Percentiles rank a stretch among this genome's conserved stretches.
Conservation (phyloP, 2,797 vertebrate genomes). For the Margarornis squamiger region DNA sequence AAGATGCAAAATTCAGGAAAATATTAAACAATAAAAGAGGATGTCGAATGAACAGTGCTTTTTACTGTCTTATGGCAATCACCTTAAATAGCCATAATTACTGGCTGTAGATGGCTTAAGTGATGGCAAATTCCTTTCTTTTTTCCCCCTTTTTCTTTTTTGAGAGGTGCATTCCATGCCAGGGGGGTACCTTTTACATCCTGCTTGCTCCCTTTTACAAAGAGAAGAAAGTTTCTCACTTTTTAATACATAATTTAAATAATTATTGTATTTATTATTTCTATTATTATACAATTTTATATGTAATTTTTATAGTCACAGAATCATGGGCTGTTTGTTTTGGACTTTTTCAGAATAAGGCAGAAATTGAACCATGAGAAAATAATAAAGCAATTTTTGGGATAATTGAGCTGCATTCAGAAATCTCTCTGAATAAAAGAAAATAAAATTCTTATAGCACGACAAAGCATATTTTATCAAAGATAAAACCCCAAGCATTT, state of each 20-base stretch:
- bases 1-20: constrained; percentile 24
- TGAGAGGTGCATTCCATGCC: not conserved
- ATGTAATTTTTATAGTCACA: not conserved
- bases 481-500: not conserved
- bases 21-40: constrained; percentile 13
- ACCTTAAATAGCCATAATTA: not conserved
- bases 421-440: not conserved
- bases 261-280: too few species aligned
- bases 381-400: not conserved
- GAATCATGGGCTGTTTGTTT: not conserved
- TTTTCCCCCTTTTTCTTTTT: accelerated
- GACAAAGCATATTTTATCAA: not conserved
- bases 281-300: not conserved
- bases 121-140: not conserved
- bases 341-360: not conserved
- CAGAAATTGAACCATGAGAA: not conserved
- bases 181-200: not conserved
- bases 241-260: not conserved
- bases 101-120: not conserved
- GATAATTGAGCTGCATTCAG: not conserved
- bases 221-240: not conserved
- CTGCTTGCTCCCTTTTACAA: not conserved
- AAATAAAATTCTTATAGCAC: accelerated
- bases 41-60: not conserved
- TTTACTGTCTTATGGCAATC: not conserved